phyloP scores from a whole-genome alignment of 2,888 invertebrate genomes.

The Synergus gifuensis region DNA sequence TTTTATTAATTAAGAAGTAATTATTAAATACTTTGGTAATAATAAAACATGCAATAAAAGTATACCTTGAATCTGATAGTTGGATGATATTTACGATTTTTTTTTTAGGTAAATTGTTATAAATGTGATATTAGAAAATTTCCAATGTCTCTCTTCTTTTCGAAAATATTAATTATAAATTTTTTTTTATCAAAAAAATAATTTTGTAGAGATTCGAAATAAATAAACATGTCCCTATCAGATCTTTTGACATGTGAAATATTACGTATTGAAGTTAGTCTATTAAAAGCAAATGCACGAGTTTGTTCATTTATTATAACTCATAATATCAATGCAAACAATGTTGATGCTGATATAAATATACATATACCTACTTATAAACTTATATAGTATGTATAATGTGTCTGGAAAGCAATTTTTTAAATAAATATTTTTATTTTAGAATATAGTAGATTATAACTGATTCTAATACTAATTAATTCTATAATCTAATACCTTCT shows the following conservation, averaged over 20 bases:
- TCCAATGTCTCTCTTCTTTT: not conserved
- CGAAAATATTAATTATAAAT: no score
- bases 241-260: not conserved
- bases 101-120: not conserved
- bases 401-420: no score
- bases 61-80: not conserved
- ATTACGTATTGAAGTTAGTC: not conserved
- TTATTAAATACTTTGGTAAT: not conserved
- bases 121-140: not conserved
- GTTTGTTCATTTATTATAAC: not conserved
- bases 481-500: no score
- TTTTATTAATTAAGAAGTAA: not conserved
- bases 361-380: no score
- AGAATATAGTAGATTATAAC: no score
- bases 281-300: not conserved
- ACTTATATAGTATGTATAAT: no score
- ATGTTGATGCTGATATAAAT: no score
- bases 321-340: no score
- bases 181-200: no score
- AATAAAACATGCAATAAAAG: not conserved
- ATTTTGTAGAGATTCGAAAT: not conserved
- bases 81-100: not conserved
- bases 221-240: slow-evolving; percentile 13
- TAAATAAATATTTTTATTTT: no score
- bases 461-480: no score